Base-by-base conservation (phyloP, 2,113 vertebrate genomes). In the Larimichthys crocea region DNA sequence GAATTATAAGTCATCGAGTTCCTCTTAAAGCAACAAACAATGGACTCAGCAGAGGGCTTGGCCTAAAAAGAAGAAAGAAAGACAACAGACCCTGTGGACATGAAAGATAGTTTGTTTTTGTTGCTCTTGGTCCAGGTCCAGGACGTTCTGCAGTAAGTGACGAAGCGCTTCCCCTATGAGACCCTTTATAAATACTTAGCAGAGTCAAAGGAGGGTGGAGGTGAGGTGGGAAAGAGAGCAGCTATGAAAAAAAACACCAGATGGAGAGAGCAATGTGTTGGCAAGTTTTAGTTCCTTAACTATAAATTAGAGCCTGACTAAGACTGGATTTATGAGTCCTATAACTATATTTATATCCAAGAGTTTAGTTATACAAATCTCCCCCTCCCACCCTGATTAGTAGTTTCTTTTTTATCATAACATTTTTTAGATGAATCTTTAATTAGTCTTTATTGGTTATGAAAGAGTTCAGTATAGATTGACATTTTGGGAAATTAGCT, bases 11-110 rank as follows among this genome's bases (percentile, higher is more conserved):
- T 72, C 86, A 73, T 74, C 78, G 19, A 56, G 76, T 77, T 82
- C 73, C 19, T 82, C 85, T 84, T 87, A 86, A 86, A 88, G 80
- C 66, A 93, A 87, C 81, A 89, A 91, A 89, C 73, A 74, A 72
- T 70, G 72, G 61, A 52, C 65, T 88, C 75, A 63, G 22, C 59
- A 40, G 82, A 76, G 83, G 50, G 48, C 48, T 80, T 60, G 77
- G 76, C 85, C 81, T 71, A 4, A n/a, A 71, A 55, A 77, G 64
- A 74, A 80, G 40, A 48, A 48, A 73, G 20, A 68, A 74, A 76
- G 5, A 74, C 61, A 52, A 10, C 19, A 67, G 59, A 46, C 68
- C 52, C 76, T 48, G 74, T 49, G 40, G 74, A 80, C 71, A 60
- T 86, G 74, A 85, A 84, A 61, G 69, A 91, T 64, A 7, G 84